A percentile compares a stretch with the other conserved stretches of the same genome.
Conservation (phyloP, 2,888 invertebrate species). For the Melanotus villosus region DNA sequence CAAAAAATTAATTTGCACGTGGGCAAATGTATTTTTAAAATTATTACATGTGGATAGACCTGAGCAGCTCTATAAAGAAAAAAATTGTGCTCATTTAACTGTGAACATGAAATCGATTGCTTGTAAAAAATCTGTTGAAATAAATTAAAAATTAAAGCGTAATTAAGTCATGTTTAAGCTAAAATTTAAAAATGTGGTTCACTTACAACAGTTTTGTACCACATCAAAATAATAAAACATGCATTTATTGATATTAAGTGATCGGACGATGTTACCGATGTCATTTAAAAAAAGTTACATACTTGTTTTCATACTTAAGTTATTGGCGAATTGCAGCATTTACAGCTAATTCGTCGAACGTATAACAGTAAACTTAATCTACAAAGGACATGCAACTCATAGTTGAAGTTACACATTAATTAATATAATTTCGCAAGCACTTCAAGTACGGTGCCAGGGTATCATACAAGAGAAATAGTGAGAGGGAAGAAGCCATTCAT, state of each 20-base stretch:
- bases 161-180: constrained; percentile 3
- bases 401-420: too few relatives aligned
- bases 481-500: too few relatives aligned
- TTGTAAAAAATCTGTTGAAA: constrained; percentile 3
- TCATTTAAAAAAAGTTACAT: too few relatives aligned
- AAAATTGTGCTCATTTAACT: not conserved
- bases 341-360: too few relatives aligned
- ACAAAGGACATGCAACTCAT: too few relatives aligned
- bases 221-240: not conserved
- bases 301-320: too few relatives aligned
- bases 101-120: not conserved
- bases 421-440: too few relatives aligned
- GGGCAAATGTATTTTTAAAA: constrained; percentile 12
- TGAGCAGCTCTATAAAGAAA: constrained; percentile 5
- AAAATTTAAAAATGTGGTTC: constrained; percentile 23
- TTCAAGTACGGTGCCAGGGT: too few relatives aligned
- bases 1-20: constrained; percentile 18
- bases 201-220: constrained; percentile 21
- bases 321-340: too few relatives aligned
- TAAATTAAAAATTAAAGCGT: constrained; percentile 1
- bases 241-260: not conserved
- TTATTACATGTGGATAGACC: constrained; percentile 37
- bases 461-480: too few relatives aligned
- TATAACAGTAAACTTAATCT: too few relatives aligned
- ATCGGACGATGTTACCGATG: too few relatives aligned